These are phyloP conservation scores for Enoplosus armatus DNA, from an alignment of 2,797 vertebrate species.

Conservation along the genomic window DNA sequence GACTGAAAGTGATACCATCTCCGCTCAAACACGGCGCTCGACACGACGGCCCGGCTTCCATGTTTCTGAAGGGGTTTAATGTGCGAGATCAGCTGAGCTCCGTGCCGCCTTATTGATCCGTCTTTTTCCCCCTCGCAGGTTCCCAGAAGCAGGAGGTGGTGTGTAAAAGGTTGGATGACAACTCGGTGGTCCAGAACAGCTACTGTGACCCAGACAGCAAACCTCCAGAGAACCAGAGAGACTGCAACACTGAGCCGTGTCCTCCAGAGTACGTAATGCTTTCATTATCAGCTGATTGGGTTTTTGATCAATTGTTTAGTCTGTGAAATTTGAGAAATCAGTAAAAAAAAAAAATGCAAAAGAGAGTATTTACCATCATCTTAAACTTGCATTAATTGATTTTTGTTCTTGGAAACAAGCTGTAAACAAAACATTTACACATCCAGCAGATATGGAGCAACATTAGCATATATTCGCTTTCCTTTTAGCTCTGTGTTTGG, in stretches of 20 bases:
- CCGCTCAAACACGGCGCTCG: slow-evolving; percentile 48
- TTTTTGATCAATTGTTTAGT: not conserved
- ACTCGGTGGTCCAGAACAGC: slow-evolving; percentile 95
- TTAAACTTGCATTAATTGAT: not conserved
- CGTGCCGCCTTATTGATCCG: slow-evolving; percentile 28
- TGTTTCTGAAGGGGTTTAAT: slow-evolving; percentile 31
- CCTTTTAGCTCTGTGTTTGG: not conserved
- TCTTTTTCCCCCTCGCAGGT: slow-evolving; percentile 79
- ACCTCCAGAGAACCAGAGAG: slow-evolving; percentile 94
- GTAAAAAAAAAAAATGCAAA: not conserved
- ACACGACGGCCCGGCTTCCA: slow-evolving; percentile 30
- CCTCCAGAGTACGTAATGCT: slow-evolving; percentile 93
- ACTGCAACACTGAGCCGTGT: slow-evolving; percentile 96
- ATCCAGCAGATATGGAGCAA: too few species aligned
- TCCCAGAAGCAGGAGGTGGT: slow-evolving; percentile 95
- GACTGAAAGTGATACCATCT: slow-evolving; percentile 76
- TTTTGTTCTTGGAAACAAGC: not conserved
- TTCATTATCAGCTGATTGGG: not conserved
- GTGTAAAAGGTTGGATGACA: slow-evolving; percentile 96
- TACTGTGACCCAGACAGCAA: slow-evolving; percentile 97
- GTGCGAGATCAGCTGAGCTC: slow-evolving; percentile 56
- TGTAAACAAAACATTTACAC: not conserved
- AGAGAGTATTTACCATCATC: not conserved
- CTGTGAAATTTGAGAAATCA: not conserved
- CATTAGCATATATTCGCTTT: not conserved